Evolutionary conservation across 2,888 invertebrate species (phyloP).

Genomic region (Mesoligia furuncula): DNA sequence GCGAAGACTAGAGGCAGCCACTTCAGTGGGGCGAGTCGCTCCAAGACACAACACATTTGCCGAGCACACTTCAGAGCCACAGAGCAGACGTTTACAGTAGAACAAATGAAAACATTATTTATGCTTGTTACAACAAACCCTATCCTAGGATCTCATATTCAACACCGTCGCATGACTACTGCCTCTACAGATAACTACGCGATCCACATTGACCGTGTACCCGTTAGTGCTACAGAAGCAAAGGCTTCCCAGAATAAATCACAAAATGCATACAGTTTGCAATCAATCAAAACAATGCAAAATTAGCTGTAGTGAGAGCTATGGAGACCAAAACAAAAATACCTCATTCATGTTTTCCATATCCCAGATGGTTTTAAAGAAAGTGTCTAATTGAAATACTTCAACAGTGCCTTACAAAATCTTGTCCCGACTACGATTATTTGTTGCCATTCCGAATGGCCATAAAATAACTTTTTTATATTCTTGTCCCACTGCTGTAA

Average conservation of each 20-base stretch:
- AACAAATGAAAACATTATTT: constrained; percentile 2
- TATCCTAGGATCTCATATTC: background rate
- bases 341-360: background rate
- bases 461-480: constrained; percentile 20
- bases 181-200: too few relatives aligned
- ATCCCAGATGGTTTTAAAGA: background rate
- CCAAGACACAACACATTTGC: constrained; percentile 36
- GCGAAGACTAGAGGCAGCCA: constrained; percentile 30
- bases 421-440: background rate
- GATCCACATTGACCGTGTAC: background rate
- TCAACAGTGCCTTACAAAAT: background rate
- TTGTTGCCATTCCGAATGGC: background rate
- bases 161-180: too few relatives aligned
- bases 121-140: background rate
- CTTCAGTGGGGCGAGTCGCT: constrained; percentile 34
- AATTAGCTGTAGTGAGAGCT: background rate
- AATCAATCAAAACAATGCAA: background rate
- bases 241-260: background rate
- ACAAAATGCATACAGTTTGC: background rate
- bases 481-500: constrained; percentile 35
- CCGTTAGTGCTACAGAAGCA: background rate
- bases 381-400: background rate
- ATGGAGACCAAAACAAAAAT: background rate
- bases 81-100: constrained; percentile 13
- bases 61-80: constrained; percentile 17